Evolutionary conservation across 2,888 invertebrate genomes (phyloP).

Genomic region (Metalampra italica): DNA sequence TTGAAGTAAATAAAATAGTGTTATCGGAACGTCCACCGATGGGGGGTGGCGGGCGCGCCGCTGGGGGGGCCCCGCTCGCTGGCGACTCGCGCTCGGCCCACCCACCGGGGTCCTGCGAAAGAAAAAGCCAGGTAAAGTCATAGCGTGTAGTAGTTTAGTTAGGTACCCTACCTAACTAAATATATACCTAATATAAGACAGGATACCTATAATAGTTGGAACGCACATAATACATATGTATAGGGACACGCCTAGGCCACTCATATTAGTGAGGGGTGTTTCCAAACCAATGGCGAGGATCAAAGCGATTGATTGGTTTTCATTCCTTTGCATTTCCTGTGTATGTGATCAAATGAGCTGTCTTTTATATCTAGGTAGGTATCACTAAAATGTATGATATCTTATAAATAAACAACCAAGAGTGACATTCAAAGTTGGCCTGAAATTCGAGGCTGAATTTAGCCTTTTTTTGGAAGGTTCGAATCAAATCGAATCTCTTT

Average conservation of each 20-base stretch:
- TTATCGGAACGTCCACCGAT: conserved; percentile 34
- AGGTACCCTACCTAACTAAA: no score
- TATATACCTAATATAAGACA: no score
- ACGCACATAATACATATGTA: background rate
- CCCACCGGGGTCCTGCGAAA: conserved; percentile 1
- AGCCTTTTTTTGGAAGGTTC: no score
- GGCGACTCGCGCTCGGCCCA: background rate
- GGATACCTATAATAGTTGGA: no score
- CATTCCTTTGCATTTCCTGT: conserved; percentile 2
- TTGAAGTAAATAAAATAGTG: conserved; percentile 10
- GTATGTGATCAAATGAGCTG: background rate
- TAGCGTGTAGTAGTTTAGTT: no score
- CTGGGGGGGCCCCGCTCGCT: conserved; percentile 20
- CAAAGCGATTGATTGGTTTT: background rate
- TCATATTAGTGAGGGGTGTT: background rate
- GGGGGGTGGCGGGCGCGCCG: conserved; percentile 13
- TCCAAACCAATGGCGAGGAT: conserved; percentile 4
- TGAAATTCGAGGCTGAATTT: no score
- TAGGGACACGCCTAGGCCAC: background rate
- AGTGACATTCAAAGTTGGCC: no score
- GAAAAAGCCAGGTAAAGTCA: background rate
- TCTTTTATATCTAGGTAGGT: no score
- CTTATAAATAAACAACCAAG: no score
- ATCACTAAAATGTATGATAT: no score
- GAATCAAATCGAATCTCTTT: no score